Evolutionary conservation across 2,113 vertebrate genomes (phyloP), one percentile per base, ranked within the genome.

Genomic region (Steatornis caripensis): DNA sequence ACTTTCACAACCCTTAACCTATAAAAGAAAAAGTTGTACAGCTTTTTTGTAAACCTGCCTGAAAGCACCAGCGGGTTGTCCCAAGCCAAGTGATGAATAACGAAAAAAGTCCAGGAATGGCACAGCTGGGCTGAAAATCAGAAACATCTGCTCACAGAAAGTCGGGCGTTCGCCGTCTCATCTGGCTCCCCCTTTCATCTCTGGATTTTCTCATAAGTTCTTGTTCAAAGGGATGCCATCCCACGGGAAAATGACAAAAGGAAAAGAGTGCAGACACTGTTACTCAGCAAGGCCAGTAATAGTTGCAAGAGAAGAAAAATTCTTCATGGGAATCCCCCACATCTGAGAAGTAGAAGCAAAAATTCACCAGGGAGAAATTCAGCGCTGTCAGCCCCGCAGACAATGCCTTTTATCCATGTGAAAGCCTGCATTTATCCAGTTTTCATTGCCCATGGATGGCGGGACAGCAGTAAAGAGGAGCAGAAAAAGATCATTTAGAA

Each of bases 251-350:
- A 82, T n/a, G 36, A 86, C 92, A 78, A 60, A 60, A 84, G 51
- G 66, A 37, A 84, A 96, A 96, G 86, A 89, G 43, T 27, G 4
- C 89, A 79, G 93, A 74, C 87, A 53, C 36, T 89, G 48, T 97
- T 97, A 97, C 75, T 97, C 96, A 96, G 93, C 0, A 13, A 94
- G 46, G 53, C 93, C 87, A 95, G 88, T 76, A 77, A 69, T 30
- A 83, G 74, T 85, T 93, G 85, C 94, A 97, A 96, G 88, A 95
- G 87, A 95, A 95, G 91, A 97, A 96, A 96, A 97, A 91, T 87
- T 87, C 87, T 97, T 84, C 57, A 58, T 75, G 97, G 97, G 97
- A 98, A 98, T 96, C 87, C 96, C 97, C 97, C 87, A 43, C 49
- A 94, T 69, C 68, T 96, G 81, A 93, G 93, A 91, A 94, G 69